These are phyloP conservation scores for Trinectes maculatus DNA, from an alignment of 2,113 vertebrate species.

Conservation along the genomic window DNA sequence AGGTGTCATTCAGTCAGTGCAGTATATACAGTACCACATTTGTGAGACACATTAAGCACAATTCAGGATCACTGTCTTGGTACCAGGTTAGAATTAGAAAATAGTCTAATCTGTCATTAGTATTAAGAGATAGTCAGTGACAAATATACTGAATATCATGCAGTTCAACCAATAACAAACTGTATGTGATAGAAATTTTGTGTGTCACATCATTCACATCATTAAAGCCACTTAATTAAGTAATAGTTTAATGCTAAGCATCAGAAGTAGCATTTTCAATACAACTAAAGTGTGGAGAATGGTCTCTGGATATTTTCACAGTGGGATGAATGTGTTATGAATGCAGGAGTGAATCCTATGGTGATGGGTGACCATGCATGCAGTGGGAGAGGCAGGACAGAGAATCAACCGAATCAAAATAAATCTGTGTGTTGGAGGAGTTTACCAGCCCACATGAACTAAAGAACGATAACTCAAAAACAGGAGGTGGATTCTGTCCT, in stretches of 20 bases:
- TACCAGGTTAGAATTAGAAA: not conserved
- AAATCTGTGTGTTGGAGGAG: slow-evolving; percentile 32
- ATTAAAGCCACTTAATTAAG: not conserved
- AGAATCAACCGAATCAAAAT: slow-evolving; percentile 20
- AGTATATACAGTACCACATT: not conserved
- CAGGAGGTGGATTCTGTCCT: slow-evolving; percentile 54
- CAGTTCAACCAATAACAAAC: not conserved
- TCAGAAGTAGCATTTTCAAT: too few species aligned
- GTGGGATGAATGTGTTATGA: slow-evolving; percentile 36
- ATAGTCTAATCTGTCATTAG: not conserved
- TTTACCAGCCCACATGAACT: slow-evolving; percentile 66
- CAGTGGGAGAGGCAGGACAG: slow-evolving; percentile 28
- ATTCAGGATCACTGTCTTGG: slow-evolving; percentile 8
- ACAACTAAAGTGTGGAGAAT: not conserved
- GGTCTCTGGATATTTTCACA: not conserved
- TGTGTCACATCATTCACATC: not conserved
- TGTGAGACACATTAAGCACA: not conserved
- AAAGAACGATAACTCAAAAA: slow-evolving; percentile 19
- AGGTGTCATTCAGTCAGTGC: not conserved
- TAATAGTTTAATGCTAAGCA: not conserved
- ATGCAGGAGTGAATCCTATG: not conserved
- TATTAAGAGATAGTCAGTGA: not conserved
- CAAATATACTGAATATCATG: slow-evolving; percentile 4
- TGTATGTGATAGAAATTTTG: not conserved
- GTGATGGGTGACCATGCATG: slow-evolving; percentile 20